Evolutionary conservation across 1,140 invertebrate species (phyloP).

Genomic region (Muscidifurax raptorellus): DNA sequence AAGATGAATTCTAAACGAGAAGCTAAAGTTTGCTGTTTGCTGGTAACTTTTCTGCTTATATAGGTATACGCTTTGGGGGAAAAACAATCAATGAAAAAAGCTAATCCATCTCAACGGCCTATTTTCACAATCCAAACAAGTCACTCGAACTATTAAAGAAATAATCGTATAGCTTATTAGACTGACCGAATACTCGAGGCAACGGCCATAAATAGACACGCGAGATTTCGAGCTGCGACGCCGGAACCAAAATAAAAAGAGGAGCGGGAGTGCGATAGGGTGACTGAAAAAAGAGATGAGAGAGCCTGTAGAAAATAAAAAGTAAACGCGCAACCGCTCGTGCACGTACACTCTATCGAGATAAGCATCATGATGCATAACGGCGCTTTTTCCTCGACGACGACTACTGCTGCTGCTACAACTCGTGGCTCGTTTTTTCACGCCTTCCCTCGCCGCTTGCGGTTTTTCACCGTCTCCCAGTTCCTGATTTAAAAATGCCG

Average conservation of each 20-base stretch:
- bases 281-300: not conserved
- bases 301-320: constrained; percentile 6
- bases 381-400: constrained; percentile 18
- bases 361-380: constrained; percentile 45
- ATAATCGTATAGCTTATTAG: not conserved
- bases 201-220: not conserved
- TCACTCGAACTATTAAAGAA: not conserved
- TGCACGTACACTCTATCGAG: constrained; percentile 26
- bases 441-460: not conserved
- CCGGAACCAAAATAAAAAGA: not conserved
- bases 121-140: not conserved
- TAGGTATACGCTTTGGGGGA: too few relatives aligned
- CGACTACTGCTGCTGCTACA: not conserved
- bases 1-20: not conserved
- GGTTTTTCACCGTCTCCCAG: not conserved
- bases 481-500: not conserved
- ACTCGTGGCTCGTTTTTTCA: not conserved
- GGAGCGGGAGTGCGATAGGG: not conserved
- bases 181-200: not conserved
- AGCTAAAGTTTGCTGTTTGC: not conserved
- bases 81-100: not conserved
- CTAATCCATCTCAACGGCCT: not conserved
- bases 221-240: not conserved
- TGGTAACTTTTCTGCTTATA: not conserved
- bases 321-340: not conserved